Percentiles rank a stretch among this genome's conserved stretches.
These are phyloP conservation scores for Amblyopsis rosae DNA, from an alignment of 2,113 vertebrate genomes.

Conservation along the genomic window DNA sequence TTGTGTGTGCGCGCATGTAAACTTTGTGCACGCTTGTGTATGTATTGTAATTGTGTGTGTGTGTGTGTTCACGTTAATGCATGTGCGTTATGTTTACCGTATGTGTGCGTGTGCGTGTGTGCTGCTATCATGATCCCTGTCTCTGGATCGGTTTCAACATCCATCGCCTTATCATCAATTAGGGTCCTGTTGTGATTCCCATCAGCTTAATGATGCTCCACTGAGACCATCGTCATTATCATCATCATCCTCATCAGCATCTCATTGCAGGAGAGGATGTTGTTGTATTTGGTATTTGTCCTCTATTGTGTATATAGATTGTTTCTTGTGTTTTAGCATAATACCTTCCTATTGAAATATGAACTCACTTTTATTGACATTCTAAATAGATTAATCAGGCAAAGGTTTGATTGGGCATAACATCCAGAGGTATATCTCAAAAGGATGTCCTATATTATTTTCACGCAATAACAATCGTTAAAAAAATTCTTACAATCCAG, in stretches of 20 bases:
- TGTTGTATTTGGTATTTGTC: too few relatives aligned
- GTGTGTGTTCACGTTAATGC: not conserved
- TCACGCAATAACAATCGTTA: too few relatives aligned
- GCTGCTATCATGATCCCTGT: conserved; percentile 63
- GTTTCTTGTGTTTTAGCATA: too few relatives aligned
- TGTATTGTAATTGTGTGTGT: not conserved
- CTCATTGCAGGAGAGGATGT: not conserved
- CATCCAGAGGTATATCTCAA: too few relatives aligned
- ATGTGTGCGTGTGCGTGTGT: conserved; percentile 25
- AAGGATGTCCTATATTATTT: too few relatives aligned
- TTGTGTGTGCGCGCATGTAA: not conserved
- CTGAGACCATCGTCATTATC: conserved; percentile 56
- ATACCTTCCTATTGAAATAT: too few relatives aligned
- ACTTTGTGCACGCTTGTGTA: not conserved
- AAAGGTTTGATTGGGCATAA: too few relatives aligned
- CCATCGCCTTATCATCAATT: conserved; percentile 74
- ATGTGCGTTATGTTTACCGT: not conserved
- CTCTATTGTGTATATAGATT: too few relatives aligned
- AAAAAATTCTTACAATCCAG: not conserved
- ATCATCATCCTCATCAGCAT: conserved; percentile 36
- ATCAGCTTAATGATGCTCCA: conserved; percentile 71
- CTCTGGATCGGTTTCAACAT: conserved; percentile 71
- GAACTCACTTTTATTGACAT: too few relatives aligned
- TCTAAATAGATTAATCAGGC: too few relatives aligned
- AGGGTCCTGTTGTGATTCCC: conserved; percentile 70